Evolutionary conservation across 2,113 vertebrate genomes (phyloP).

Genomic region (Festucalex cinctus): DNA sequence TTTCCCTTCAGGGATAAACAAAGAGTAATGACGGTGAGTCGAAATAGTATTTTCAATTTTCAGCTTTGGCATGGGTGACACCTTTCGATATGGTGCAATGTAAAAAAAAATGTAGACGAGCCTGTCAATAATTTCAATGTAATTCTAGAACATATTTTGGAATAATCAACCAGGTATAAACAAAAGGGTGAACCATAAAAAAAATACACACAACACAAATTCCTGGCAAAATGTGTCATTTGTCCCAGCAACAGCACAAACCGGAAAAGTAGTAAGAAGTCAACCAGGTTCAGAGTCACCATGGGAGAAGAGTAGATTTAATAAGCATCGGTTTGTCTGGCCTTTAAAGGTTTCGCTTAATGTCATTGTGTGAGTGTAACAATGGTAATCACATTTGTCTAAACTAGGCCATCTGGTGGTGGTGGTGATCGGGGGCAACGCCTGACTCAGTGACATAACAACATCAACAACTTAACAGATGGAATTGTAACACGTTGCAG

Average conservation of each 20-base stretch:
- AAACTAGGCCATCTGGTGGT: conserved; percentile 37
- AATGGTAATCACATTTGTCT: conserved; percentile 6
- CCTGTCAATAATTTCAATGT: too few species aligned
- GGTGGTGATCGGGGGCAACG: conserved; percentile 14
- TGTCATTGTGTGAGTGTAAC: not conserved
- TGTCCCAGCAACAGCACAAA: not conserved
- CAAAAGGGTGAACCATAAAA: not conserved
- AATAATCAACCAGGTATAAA: not conserved
- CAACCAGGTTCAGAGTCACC: not conserved
- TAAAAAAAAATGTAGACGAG: too few species aligned
- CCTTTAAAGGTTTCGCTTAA: conserved; percentile 8
- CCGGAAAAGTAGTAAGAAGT: not conserved
- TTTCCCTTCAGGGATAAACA: not conserved
- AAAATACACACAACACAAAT: not conserved
- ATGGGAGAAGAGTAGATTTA: not conserved
- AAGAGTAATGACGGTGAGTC: not conserved
- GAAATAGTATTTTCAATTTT: not conserved
- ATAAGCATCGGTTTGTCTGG: conserved; percentile 5
- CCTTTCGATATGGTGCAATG: too few species aligned
- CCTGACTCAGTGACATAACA: not conserved
- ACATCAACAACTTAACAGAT: not conserved
- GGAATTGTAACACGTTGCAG: not conserved
- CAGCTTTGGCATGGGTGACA: not conserved
- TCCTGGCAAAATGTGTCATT: not conserved
- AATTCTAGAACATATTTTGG: too few species aligned